Conservation (phyloP, 2,888 invertebrate genomes). For the Geotrupes spiniger region DNA sequence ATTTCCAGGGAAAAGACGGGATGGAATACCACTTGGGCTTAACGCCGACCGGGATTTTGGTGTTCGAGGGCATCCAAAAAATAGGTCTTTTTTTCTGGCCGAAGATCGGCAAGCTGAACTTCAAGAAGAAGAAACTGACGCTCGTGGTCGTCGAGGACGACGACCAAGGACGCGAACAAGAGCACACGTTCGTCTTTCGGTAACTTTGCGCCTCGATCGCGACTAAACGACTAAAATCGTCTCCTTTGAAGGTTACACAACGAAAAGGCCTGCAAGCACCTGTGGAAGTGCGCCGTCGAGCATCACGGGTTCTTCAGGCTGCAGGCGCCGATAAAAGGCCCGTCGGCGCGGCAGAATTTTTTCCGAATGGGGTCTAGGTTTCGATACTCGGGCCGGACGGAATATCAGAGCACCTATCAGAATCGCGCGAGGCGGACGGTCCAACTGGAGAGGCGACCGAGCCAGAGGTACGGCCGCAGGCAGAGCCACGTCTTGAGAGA, state of each 20-base stretch:
- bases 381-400: slow-evolving; percentile 84
- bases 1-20: slow-evolving; percentile 82
- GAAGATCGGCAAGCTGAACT: slow-evolving; percentile 96
- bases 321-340: slow-evolving; percentile 83
- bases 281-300: slow-evolving; percentile 99
- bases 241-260: slow-evolving; percentile 67
- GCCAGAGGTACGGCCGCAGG: slow-evolving; percentile 87
- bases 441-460: slow-evolving; percentile 94
- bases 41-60: slow-evolving; percentile 97
- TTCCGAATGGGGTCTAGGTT: slow-evolving; percentile 98
- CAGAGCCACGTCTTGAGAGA: slow-evolving; percentile 86
- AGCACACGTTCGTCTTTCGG: slow-evolving; percentile 98
- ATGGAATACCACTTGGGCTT: slow-evolving; percentile 94
- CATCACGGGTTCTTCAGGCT: slow-evolving; percentile 99
- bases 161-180: slow-evolving; percentile 93
- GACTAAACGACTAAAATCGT: not conserved
- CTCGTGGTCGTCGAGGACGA: slow-evolving; percentile 98
- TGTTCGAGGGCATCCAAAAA: slow-evolving; percentile 94
- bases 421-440: slow-evolving; percentile 89
- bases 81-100: slow-evolving; percentile 99
- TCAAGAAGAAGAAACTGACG: slow-evolving; percentile 96
- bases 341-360: slow-evolving; percentile 90
- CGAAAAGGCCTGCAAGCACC: slow-evolving; percentile 97
- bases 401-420: slow-evolving; percentile 93
- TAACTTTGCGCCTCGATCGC: slow-evolving; percentile 28